Evolutionary conservation across 2,888 invertebrate genomes (phyloP).

Genomic region (Romanomermis culicivorax): DNA sequence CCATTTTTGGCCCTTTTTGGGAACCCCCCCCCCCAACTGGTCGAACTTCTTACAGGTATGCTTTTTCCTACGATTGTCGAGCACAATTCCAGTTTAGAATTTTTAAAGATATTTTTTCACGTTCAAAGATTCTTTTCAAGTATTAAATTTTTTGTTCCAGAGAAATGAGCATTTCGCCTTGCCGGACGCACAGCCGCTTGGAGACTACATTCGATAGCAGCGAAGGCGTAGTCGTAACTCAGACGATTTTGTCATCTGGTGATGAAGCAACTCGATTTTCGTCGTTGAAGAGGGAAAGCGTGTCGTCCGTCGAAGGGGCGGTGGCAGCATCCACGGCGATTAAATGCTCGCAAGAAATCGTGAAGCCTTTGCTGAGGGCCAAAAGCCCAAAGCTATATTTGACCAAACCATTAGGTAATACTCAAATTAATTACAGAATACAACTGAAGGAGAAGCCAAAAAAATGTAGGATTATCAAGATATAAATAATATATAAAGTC

Average conservation of each 20-base stretch:
- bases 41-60: too few relatives aligned
- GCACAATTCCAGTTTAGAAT: too few relatives aligned
- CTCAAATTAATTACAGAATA: too few relatives aligned
- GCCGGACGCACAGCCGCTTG: conserved; percentile 15
- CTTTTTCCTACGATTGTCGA: too few relatives aligned
- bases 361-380: background rate
- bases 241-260: conserved; percentile 14
- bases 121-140: too few relatives aligned
- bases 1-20: too few relatives aligned
- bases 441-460: too few relatives aligned
- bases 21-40: too few relatives aligned
- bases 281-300: conserved; percentile 15
- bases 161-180: background rate
- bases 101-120: too few relatives aligned
- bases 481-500: background rate
- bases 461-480: background rate
- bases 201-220: conserved; percentile 19
- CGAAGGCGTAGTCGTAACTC: conserved; percentile 11
- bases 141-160: too few relatives aligned
- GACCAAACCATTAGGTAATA: conserved; percentile 21
- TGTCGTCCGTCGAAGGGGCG: conserved; percentile 4
- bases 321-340: conserved; percentile 12
- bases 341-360: conserved; percentile 8
- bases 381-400: conserved; percentile 1
- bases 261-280: conserved; percentile 23